Evolutionary conservation across 2,797 vertebrate species (phyloP).

Genomic region (Pseudochirops corinnae): DNA sequence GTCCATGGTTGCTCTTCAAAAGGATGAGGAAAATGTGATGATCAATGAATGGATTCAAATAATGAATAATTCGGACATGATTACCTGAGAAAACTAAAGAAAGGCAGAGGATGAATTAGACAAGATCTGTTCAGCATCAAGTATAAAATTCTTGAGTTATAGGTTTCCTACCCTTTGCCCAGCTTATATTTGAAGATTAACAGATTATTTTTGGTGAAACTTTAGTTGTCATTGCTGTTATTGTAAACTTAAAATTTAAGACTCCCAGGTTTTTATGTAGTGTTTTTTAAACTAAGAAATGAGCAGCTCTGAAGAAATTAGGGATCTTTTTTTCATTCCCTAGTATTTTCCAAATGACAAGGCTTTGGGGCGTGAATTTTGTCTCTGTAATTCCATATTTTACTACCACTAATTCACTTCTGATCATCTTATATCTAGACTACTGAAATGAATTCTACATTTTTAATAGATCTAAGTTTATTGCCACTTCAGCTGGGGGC

Average conservation of each 20-base stretch:
- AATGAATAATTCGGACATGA: constrained; percentile 26
- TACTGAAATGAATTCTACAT: neutral
- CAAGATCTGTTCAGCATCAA: neutral
- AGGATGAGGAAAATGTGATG: constrained; percentile 4
- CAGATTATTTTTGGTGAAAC: neutral
- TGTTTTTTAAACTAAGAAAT: neutral
- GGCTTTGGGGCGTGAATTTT: neutral
- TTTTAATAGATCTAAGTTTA: neutral
- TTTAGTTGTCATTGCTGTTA: neutral
- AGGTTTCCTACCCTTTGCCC: neutral
- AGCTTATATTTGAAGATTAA: neutral
- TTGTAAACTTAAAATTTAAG: neutral
- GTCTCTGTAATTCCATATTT: neutral
- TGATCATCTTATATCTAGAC: neutral
- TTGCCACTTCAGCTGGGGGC: neutral
- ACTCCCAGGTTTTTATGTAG: neutral
- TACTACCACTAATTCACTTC: neutral
- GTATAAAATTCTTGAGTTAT: neutral
- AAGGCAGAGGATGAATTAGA: neutral
- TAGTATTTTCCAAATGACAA: neutral
- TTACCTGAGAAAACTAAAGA: neutral
- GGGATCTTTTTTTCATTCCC: neutral
- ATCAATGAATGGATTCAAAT: constrained; percentile 38
- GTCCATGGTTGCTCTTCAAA: constrained; percentile 41
- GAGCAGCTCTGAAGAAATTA: neutral